Conservation (phyloP, 2,113 vertebrate species). For the Ophthalmolycus amberensis region DNA sequence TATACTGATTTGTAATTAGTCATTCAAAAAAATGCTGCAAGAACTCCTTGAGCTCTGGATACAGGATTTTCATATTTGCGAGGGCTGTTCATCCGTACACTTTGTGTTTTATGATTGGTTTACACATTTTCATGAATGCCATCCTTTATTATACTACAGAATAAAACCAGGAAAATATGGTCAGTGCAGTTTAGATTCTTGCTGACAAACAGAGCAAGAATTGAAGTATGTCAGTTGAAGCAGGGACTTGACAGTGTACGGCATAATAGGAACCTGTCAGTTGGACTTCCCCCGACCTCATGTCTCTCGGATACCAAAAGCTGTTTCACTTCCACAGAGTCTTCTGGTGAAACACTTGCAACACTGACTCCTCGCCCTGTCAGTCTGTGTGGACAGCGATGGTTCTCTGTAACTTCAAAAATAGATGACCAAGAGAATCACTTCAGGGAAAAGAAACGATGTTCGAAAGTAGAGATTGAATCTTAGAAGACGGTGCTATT, state of each 20-base stretch:
- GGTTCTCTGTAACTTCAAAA: not conserved
- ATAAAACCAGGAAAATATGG: conserved; percentile 17
- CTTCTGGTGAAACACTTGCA: conserved; percentile 56
- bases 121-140: not conserved
- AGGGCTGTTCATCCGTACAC: not conserved
- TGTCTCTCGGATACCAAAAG: conserved; percentile 12
- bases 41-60: not conserved
- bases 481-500: not conserved
- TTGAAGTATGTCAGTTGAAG: conserved; percentile 8
- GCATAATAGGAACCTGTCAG: conserved; percentile 59
- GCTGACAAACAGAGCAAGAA: conserved; percentile 30
- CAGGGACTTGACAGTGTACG: conserved; percentile 12
- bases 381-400: not conserved
- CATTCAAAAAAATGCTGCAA: not conserved
- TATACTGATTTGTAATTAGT: not conserved
- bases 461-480: not conserved
- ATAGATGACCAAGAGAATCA: not conserved
- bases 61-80: not conserved
- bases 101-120: not conserved
- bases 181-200: not conserved
- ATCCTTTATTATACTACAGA: not conserved
- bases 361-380: conserved; percentile 30
- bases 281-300: conserved; percentile 49
- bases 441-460: not conserved
- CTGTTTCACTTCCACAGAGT: conserved; percentile 73